These are phyloP conservation scores for Drosophila mimica DNA, from an alignment of 2,888 invertebrate genomes.

Conservation along the genomic window DNA sequence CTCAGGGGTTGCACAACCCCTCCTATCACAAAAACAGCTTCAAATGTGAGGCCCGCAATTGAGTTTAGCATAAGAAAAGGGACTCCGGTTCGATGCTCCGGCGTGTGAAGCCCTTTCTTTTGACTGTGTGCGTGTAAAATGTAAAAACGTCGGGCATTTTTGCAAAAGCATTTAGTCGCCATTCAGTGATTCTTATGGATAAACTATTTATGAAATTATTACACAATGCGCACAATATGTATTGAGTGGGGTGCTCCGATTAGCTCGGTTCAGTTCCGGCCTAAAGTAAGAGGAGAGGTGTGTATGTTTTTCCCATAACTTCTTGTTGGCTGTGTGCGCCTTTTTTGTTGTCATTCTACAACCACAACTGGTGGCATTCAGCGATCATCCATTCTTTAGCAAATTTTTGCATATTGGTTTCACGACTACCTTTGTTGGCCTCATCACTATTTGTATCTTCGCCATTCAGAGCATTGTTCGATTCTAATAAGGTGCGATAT, in stretches of 20 bases:
- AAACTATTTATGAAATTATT: slow-evolving; percentile 81
- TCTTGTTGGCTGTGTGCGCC: slow-evolving; percentile 69
- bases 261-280: slow-evolving; percentile 53
- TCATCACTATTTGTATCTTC: slow-evolving; percentile 44
- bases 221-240: slow-evolving; percentile 71
- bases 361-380: slow-evolving; percentile 21
- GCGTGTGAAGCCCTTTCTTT: slow-evolving; percentile 53
- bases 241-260: slow-evolving; percentile 74
- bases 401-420: slow-evolving; percentile 60
- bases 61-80: slow-evolving; percentile 69
- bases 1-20: slow-evolving; percentile 48
- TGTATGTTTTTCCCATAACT: slow-evolving; percentile 82
- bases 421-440: slow-evolving; percentile 35
- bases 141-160: slow-evolving; percentile 14
- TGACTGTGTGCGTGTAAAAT: slow-evolving; percentile 18
- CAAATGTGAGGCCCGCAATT: slow-evolving; percentile 23
- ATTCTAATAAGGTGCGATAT: slow-evolving; percentile 79
- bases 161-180: slow-evolving; percentile 69
- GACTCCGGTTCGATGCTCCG: slow-evolving; percentile 22
- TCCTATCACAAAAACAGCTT: not conserved
- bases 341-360: slow-evolving; percentile 54
- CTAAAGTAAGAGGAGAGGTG: slow-evolving; percentile 56
- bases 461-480: slow-evolving; percentile 60
- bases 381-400: slow-evolving; percentile 29
- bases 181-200: slow-evolving; percentile 78